Evolutionary conservation across 1,140 invertebrate species (phyloP).

Genomic region (Globodera rostochiensis): DNA sequence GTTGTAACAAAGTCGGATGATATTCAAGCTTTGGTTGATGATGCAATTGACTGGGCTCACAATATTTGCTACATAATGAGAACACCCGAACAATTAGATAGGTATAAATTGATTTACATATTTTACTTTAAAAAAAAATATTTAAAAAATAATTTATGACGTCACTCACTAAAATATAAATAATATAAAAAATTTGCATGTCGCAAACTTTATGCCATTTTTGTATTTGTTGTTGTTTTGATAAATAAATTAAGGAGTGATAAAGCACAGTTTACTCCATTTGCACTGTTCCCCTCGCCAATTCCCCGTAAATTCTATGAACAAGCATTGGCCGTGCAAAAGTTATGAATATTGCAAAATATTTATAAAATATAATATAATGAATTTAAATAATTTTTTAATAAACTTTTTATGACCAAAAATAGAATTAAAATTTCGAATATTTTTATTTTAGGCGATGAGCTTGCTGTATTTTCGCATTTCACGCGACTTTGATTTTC

Average conservation of each 20-base stretch:
- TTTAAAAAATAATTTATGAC: not conserved
- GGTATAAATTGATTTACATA: slow-evolving; percentile 7
- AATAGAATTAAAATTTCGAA: not conserved
- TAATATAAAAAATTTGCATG: not conserved
- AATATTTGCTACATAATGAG: slow-evolving; percentile 57
- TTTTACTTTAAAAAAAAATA: too few relatives aligned
- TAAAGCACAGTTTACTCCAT: slow-evolving; percentile 54
- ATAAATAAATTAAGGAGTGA: slow-evolving; percentile 11
- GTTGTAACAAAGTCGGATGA: too few relatives aligned
- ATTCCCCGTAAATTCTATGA: slow-evolving; percentile 58
- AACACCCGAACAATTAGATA: slow-evolving; percentile 49
- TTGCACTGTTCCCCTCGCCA: slow-evolving; percentile 62
- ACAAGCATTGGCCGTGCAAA: slow-evolving; percentile 58
- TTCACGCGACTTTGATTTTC: slow-evolving; percentile 62
- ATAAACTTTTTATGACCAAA: too few relatives aligned
- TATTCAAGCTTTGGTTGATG: slow-evolving; percentile 40
- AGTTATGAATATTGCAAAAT: slow-evolving; percentile 39
- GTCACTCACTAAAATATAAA: not conserved
- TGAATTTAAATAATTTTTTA: not conserved
- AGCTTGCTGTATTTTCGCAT: slow-evolving; percentile 61
- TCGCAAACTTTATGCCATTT: not conserved
- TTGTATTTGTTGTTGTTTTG: too few relatives aligned
- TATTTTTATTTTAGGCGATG: slow-evolving; percentile 47
- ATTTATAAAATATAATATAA: not conserved
- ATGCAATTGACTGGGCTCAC: slow-evolving; percentile 60